Conservation (phyloP, 1,140 invertebrate genomes). For the Drosophila rufa region DNA sequence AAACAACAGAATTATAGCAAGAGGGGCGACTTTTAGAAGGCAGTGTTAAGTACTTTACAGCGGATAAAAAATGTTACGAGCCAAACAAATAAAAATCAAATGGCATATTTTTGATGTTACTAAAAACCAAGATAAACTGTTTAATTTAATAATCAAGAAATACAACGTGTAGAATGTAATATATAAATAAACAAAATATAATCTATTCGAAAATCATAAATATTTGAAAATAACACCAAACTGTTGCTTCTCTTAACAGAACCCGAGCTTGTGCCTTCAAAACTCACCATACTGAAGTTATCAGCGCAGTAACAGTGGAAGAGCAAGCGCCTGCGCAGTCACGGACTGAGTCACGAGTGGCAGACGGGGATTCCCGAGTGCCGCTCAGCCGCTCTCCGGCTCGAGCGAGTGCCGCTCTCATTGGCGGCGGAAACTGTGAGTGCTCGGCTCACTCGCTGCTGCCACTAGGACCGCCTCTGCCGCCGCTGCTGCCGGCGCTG, state of each 20-base stretch:
- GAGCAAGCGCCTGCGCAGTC: constrained; percentile 56
- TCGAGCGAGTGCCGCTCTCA: constrained; percentile 45
- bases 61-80: constrained; percentile 60
- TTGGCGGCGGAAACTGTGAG: constrained; percentile 45
- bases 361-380: constrained; percentile 10
- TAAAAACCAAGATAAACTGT: not conserved
- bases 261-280: constrained; percentile 1
- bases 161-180: no score
- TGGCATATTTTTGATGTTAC: accelerated
- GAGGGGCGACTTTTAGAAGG: constrained; percentile 24
- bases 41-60: constrained; percentile 24
- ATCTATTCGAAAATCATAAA: not conserved
- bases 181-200: not conserved
- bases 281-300: constrained; percentile 37
- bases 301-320: constrained; percentile 29
- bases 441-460: constrained; percentile 57
- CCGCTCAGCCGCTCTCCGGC: not conserved
- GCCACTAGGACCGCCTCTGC: constrained; percentile 37
- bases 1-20: constrained; percentile 66
- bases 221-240: constrained; percentile 36
- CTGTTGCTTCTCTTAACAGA: constrained; percentile 66
- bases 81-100: not conserved
- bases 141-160: not conserved
- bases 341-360: not conserved
- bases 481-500: constrained; percentile 40